Conservation (phyloP, 2,113 vertebrate genomes). For the Cheilinus undulatus region DNA sequence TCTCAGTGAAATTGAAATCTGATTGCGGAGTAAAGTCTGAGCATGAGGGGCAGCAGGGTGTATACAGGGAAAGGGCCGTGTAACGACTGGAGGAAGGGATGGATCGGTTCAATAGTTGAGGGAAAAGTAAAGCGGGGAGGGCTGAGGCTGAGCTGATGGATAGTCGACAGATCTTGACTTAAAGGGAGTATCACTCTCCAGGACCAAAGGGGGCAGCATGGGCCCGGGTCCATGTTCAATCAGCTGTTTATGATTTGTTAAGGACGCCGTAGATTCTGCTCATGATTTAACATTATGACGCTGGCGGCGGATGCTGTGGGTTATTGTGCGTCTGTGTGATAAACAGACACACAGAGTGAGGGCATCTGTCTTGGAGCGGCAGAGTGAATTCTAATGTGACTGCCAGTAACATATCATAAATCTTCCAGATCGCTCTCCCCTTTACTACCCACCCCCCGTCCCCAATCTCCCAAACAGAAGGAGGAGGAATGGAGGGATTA, state of each 20-base stretch:
- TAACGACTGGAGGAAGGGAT: conserved; percentile 6
- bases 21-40: conserved; percentile 42
- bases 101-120: not conserved
- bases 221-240: conserved; percentile 40
- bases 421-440: conserved; percentile 51
- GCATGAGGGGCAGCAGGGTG: conserved; percentile 10
- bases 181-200: not conserved
- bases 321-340: conserved; percentile 52
- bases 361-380: conserved; percentile 62
- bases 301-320: conserved; percentile 17
- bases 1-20: conserved; percentile 53
- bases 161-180: not conserved
- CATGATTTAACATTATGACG: conserved; percentile 50
- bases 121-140: conserved; percentile 21
- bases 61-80: conserved; percentile 13
- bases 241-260: conserved; percentile 64
- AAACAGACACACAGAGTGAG: conserved; percentile 45
- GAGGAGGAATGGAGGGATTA: conserved; percentile 37
- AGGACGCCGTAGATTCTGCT: conserved; percentile 41
- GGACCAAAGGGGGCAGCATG: conserved; percentile 24
- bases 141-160: not conserved
- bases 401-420: conserved; percentile 71
- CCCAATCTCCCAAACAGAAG: conserved; percentile 13
- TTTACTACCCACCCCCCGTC: conserved; percentile 26
- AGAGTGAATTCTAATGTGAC: conserved; percentile 65